These are phyloP conservation scores for Zonotrichia leucophrys DNA, from an alignment of 2,113 vertebrate species.

Conservation along the genomic window DNA sequence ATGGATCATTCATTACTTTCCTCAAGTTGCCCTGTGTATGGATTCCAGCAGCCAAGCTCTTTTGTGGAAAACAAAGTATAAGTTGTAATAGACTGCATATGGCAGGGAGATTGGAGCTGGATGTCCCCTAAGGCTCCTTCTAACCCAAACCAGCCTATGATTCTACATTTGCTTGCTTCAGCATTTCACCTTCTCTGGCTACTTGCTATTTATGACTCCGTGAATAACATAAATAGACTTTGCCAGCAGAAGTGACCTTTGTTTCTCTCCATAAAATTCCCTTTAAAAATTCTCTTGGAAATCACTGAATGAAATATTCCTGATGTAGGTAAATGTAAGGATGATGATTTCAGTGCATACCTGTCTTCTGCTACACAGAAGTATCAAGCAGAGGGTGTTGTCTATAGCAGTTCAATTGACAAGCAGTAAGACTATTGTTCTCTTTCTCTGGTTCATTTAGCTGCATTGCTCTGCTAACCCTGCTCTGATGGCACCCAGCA, in stretches of 20 bases:
- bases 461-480: background rate
- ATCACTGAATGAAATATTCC: background rate
- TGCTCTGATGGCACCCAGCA: background rate
- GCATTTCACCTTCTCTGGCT: background rate
- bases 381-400: background rate
- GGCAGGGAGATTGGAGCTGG: background rate
- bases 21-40: background rate
- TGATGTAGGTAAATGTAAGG: background rate
- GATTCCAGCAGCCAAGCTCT: background rate
- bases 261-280: background rate
- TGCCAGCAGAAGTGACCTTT: background rate
- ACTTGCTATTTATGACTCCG: background rate
- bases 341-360: background rate
- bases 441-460: background rate
- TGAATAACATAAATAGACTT: background rate
- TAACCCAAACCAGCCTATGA: background rate
- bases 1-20: background rate
- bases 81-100: background rate
- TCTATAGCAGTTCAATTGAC: background rate
- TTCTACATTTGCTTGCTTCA: background rate
- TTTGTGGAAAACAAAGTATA: background rate
- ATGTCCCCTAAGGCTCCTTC: background rate
- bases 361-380: background rate
- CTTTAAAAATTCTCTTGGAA: background rate
- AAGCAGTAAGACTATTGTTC: constrained; percentile 7